These are phyloP conservation scores for Drosophila tristis DNA, from an alignment of 1,140 invertebrate species.

Conservation along the genomic window DNA sequence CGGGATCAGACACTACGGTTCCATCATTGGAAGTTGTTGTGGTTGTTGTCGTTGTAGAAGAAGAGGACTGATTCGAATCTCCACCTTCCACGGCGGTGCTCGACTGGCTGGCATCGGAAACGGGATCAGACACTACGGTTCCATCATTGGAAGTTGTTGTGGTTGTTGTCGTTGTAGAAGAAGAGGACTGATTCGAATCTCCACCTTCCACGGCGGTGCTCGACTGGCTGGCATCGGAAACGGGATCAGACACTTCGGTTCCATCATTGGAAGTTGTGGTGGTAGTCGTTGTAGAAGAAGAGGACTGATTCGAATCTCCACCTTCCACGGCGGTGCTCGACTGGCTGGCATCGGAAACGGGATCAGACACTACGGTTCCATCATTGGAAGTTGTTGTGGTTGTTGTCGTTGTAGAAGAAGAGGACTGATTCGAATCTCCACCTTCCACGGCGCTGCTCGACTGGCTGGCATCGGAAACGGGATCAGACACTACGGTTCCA, in stretches of 20 bases:
- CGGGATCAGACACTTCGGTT: too few species aligned
- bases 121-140: neutral
- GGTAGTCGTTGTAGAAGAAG: neutral
- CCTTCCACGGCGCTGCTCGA: neutral
- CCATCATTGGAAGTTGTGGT: neutral
- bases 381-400: neutral
- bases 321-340: neutral
- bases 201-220: too few species aligned
- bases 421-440: neutral
- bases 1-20: neutral
- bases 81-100: neutral
- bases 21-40: slow-evolving; percentile 7
- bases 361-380: neutral
- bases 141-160: neutral
- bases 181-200: neutral
- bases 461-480: neutral
- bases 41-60: slow-evolving; percentile 16
- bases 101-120: neutral
- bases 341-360: neutral
- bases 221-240: neutral
- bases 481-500: neutral
- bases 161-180: slow-evolving; percentile 1
- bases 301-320: slow-evolving; percentile 4
- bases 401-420: slow-evolving; percentile 4
- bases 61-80: neutral